Evolutionary conservation across 2,113 vertebrate genomes (phyloP), one percentile per base, ranked within the genome.

Genomic region (Petroica traversi): DNA sequence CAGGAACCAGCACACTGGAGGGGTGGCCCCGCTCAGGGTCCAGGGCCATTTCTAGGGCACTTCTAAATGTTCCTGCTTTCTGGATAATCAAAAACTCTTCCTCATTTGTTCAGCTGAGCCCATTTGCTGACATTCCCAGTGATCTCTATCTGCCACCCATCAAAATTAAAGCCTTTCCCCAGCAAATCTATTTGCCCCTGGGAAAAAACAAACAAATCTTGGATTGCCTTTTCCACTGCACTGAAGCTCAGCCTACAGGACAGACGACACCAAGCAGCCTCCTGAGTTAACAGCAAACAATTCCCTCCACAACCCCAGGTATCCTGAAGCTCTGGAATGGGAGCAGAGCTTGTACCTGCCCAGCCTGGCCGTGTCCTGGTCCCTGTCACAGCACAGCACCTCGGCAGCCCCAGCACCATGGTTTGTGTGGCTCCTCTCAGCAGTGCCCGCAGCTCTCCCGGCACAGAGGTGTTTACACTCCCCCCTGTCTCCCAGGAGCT

Each of bases 401-500:
- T 24, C 0, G 0, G 11, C 23, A 54, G 67, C 80, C 48, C 5
- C 5, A 2, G 51, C 46, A 34, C n/a, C 29, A n/a, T 1, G 1
- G 5, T 25, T 38, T 16, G 11, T 11, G 40, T 5, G 26, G 11
- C 2, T 92, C 45, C 66, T 51, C 66, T n/a, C 68, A 1, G 67
- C 61, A 12, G 55, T 24, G 19, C 49, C 68, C 5, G 4, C 69
- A 46, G 87, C 62, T 38, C 57, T 79, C 24, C 71, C 45, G 14
- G 83, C 64, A 55, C 68, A n/a, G 66, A 78, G 31, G 52, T 26
- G 8, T 49, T 51, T 31, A 7, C 34, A 12, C 2, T 7, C 24
- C 80, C 16, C 16, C 14, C 19, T 16, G 68, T 83, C 85, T 94
- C 94, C 82, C 63, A 72, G 93, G 84, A 96, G 93, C 93, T 78